Conservation (phyloP, 2,888 invertebrate genomes). For the Therioaphis trifolii region DNA sequence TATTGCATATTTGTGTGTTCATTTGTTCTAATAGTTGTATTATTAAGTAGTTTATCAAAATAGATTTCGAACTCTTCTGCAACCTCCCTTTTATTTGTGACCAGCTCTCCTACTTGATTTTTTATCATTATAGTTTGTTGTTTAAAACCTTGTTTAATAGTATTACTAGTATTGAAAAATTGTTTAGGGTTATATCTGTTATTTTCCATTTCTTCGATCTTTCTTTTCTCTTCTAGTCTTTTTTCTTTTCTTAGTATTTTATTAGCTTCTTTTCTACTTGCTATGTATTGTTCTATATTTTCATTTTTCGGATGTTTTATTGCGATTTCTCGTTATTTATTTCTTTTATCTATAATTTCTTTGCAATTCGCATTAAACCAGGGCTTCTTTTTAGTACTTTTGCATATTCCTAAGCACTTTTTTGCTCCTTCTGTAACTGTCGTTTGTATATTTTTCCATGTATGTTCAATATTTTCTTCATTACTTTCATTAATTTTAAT, state of each 20-base stretch:
- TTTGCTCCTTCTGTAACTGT: conserved; percentile 5
- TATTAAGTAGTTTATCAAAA: too few species aligned
- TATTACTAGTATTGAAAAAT: conserved; percentile 18
- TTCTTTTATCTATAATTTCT: conserved; percentile 23
- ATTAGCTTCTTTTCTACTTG: too few species aligned
- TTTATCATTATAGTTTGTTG: too few species aligned
- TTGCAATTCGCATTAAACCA: conserved; percentile 13
- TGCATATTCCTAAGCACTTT: not conserved
- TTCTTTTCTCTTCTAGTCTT: too few species aligned
- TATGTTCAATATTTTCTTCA: not conserved
- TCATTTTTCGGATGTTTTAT: conserved; percentile 8
- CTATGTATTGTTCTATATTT: too few species aligned
- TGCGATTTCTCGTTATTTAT: conserved; percentile 21
- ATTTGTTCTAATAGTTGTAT: too few species aligned
- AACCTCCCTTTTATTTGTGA: too few species aligned
- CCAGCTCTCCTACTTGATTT: too few species aligned
- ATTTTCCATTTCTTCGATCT: conserved; percentile 20
- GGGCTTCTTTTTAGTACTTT: conserved; percentile 2
- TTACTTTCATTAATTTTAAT: not conserved
- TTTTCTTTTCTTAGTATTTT: too few species aligned
- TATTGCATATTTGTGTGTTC: too few species aligned
- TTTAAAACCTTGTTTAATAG: conserved; percentile 30
- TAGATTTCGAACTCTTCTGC: too few species aligned
- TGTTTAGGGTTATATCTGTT: conserved; percentile 18
- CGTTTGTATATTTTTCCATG: too few species aligned